These are phyloP conservation scores for Halisarca cf. caerulea DNA, from an alignment of 37 sponge, comb jelly and placozoan species.

Conservation along the genomic window DNA sequence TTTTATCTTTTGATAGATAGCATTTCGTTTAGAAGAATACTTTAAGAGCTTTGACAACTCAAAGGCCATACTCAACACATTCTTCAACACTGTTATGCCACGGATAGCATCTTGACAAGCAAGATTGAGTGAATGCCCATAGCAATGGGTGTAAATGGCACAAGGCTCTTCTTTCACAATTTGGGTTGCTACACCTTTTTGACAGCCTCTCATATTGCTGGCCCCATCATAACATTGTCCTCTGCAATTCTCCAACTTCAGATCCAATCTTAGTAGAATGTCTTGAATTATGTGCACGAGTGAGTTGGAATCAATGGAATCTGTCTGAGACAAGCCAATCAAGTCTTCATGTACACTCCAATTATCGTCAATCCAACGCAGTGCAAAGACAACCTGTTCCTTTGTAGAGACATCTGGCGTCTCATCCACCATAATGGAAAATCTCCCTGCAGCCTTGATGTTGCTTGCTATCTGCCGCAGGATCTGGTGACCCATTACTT, in stretches of 20 bases:
- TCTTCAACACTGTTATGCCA: slow-evolving; percentile 27
- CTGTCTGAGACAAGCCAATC: slow-evolving; percentile 21
- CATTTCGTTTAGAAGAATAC: slow-evolving; percentile 11
- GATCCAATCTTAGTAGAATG: slow-evolving; percentile 11
- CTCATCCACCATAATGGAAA: slow-evolving; percentile 39
- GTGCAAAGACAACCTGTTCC: slow-evolving; percentile 25
- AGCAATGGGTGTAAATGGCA: slow-evolving; percentile 33
- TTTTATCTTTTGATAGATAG: not conserved
- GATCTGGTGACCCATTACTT: slow-evolving; percentile 27
- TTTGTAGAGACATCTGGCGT: slow-evolving; percentile 24
- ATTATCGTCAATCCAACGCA: slow-evolving; percentile 13
- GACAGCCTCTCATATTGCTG: slow-evolving; percentile 30
- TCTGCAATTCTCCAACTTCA: slow-evolving; percentile 18
- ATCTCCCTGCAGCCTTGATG: not conserved
- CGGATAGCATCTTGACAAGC: slow-evolving; percentile 29
- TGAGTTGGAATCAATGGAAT: slow-evolving; percentile 18
- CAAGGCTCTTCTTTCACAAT: slow-evolving; percentile 14
- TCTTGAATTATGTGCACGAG: slow-evolving; percentile 20
- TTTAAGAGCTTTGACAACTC: slow-evolving; percentile 28
- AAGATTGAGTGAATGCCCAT: slow-evolving; percentile 39
- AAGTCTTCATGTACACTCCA: slow-evolving; percentile 20
- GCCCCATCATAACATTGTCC: slow-evolving; percentile 51
- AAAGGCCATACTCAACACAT: slow-evolving; percentile 27
- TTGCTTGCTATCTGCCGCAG: slow-evolving; percentile 22
- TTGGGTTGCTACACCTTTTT: slow-evolving; percentile 40